Evolutionary conservation across 2,888 invertebrate genomes (phyloP), one percentile per base, ranked within the genome.

Genomic region (Stomorhina lunata): DNA sequence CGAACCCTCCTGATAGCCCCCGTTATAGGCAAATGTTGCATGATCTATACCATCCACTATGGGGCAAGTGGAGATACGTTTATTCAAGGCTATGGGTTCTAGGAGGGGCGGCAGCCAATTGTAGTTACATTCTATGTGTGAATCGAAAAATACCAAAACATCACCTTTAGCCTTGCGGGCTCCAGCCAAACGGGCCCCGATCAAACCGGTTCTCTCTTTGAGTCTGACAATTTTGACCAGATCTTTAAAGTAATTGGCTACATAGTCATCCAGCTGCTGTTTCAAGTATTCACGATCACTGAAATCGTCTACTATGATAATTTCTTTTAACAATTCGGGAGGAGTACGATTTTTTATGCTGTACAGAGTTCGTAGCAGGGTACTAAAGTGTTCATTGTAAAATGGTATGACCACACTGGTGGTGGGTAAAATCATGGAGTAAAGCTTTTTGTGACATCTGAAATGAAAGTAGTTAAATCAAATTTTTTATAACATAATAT

Each of bases 361-460:
- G 89, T 93, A 92, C 22, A 93, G 95, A 66, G 95, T 97, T 86
- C 95, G 92, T 25, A 97, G 90, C 59, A 98, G 91, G 0, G 97
- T 97, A 59, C 95, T 95, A 93, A 95, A 96, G 89, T 98, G 97
- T 89, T 98, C 98, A 88, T 98, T 97, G 90, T 97, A 96, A 89
- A 97, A 98, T 0, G 97, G 97, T 25, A 98, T 95, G 63, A 98
- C 95, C 7, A 98, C 95, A 89, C 96, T 97, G 6, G 95, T 95
- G 0, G 94, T 93, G 0, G 96, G 96, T 91, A 88, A 80, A 53
- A 86, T 71, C 0, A 80, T 84, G 5, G 86, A 37, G 75, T 88
- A 88, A 9, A 85, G 84, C 34, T 86, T 86, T 0, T 32, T 29
- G 55, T 85, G 84, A 53, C 88, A 88, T 9, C 86, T 86, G 69